Base-by-base conservation (phyloP, 2,113 vertebrate genomes). In the Megalops atlanticus region DNA sequence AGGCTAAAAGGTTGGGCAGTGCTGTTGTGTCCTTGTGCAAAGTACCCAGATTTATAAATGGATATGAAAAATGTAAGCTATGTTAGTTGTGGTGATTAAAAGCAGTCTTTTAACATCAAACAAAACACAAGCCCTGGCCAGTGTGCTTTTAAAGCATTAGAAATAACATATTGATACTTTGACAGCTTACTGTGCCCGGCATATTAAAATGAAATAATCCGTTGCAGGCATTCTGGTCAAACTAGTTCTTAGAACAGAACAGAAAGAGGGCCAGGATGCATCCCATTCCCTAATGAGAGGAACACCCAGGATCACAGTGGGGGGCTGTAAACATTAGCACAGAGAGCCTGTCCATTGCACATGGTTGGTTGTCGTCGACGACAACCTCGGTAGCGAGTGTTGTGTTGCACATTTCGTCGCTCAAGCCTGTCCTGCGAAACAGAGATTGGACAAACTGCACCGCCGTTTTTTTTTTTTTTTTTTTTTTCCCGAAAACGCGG, bases 281-380 rank as follows among this genome's bases (percentile, higher is more conserved):
- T 90, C 90, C 91, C 87, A 90, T 91, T 87, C 87, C 87, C 91
- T 90, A 90, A 91, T 89, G 92, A 90, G 84, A 83, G 91, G 84
- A 88, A 91, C 89, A 93, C 91, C 93, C 91, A 89, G 92, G 92
- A 92, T 90, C 93, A 90, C 94, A 94, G 93, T 91, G 87, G 94
- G 94, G 92, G 93, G 93, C 91, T 91, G 92, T 94, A 95, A 95
- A 95, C 93, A 95, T 94, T 94, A 93, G 93, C 93, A 94, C 94
- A 92, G 91, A 92, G 93, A 93, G 94, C 90, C 93, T 93, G 93
- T 94, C 94, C 92, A 92, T 93, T 93, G 93, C 94, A 95, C 93
- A 94, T 93, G 93, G 89, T 91, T 87, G 88, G 84, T 86, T 92
- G 88, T 91, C 93, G 93, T 92, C 92, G 93, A n/a, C n/a, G n/a